A percentile compares a stretch with the other conserved stretches of the same genome.
Evolutionary conservation across 2,797 vertebrate species (phyloP).

Genomic region (Amblyopsis hoosieri): DNA sequence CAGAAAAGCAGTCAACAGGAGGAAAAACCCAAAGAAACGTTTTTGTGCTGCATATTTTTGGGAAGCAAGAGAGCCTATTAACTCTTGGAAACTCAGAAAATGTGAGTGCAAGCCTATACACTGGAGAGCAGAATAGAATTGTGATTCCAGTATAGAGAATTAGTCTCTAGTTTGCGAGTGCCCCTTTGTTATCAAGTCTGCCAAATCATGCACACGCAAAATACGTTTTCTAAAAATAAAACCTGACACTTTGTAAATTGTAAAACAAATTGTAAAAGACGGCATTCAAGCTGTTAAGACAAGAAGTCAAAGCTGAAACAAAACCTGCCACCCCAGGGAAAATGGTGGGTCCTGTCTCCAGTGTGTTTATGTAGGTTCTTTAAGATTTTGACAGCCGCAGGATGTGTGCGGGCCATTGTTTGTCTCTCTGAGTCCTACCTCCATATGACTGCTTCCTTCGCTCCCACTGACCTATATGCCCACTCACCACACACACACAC

Average conservation of each 20-base stretch:
- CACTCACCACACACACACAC: constrained; percentile 6
- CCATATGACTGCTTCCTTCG: constrained; percentile 65
- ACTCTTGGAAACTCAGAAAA: no score
- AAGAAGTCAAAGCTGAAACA: constrained; percentile 46
- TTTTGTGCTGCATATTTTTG: constrained; percentile 17
- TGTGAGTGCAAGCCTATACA: background rate
- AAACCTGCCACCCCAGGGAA: constrained; percentile 59
- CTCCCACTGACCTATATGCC: constrained; percentile 45
- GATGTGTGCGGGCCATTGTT: constrained; percentile 78
- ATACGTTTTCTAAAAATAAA: constrained; percentile 35
- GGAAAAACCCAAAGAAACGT: background rate
- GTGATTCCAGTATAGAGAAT: constrained; percentile 1
- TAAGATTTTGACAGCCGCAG: constrained; percentile 69
- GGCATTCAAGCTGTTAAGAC: constrained; percentile 40
- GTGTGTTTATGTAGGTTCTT: constrained; percentile 68
- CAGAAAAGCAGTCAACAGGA: constrained; percentile 1
- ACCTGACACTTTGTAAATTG: background rate
- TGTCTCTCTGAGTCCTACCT: constrained; percentile 65
- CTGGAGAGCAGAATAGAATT: background rate
- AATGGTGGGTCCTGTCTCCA: constrained; percentile 29
- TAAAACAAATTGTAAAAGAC: constrained; percentile 17
- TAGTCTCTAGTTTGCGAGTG: background rate
- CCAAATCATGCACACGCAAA: constrained; percentile 11
- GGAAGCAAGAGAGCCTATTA: background rate
- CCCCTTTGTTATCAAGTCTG: background rate